Evolutionary conservation across 2,113 vertebrate genomes (phyloP), one percentile per base, ranked within the genome.

Genomic region (Phalacrocorax pelagicus): DNA sequence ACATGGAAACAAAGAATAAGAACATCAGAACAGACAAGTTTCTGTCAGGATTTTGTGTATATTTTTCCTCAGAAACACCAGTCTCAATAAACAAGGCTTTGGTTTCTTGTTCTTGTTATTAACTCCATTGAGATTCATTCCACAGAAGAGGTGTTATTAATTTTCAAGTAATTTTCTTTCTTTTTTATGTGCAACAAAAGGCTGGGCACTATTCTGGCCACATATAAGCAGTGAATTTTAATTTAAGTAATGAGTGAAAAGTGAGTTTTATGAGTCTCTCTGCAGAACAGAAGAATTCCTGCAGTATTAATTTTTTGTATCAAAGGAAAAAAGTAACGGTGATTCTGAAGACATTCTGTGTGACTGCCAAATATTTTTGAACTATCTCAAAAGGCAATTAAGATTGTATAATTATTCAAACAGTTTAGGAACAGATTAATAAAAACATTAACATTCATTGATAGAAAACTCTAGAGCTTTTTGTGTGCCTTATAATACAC

Each of bases 201-300:
- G 23, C 34, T 91, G 63, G 10, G 11, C 92, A 72, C 44, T 95
- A 66, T 69, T 59, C 66, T 19, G 32, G 26, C 29, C 34, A 79
- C 11, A 42, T 61, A 87, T 10, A 92, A 95, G 51, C 58, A 86
- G 13, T 85, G 55, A 93, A 95, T 94, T 92, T 95, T 96, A 95
- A 97, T 98, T 93, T 93, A 90, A 88, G 51, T 90, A 97, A 93
- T 94, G 47, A 93, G 15, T 70, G 47, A 77, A 96, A 96, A 66
- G 38, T 66, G 34, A 17, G 40, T 67, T 97, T 78, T 87, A 59
- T 71, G 27, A 82, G 89, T 17, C 61, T 87, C 70, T 92, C 62
- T 59, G 26, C 6, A 74, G 24, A 97, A 46, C 22, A 17, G 11
- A 21, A 94, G 81, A 87, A 55, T 40, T 90, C 36, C 38, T 66